A percentile compares a stretch with the other conserved stretches of the same genome.
Conservation (phyloP, 2,113 vertebrate species). For the Lagenorhynchus albirostris region DNA sequence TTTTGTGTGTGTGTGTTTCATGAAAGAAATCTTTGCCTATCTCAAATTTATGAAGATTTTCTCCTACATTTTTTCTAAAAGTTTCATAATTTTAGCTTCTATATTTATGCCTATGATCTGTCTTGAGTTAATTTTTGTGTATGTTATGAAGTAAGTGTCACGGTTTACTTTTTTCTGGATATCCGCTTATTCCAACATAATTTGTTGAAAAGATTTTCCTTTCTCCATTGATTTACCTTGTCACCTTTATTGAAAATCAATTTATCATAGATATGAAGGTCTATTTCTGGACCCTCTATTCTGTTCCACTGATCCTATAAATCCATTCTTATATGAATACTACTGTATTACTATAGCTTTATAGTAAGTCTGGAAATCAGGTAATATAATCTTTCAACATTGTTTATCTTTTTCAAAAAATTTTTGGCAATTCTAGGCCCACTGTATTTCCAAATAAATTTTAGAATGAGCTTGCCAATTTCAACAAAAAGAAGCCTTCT, state of each 20-base stretch:
- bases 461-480: background rate
- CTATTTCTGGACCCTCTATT: background rate
- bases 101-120: background rate
- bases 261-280: background rate
- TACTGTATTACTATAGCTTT: background rate
- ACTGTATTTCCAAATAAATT: constrained; percentile 4
- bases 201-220: background rate
- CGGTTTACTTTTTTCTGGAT: background rate
- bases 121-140: background rate
- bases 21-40: background rate
- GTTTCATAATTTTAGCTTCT: background rate
- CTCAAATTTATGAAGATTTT: background rate
- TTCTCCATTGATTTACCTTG: background rate
- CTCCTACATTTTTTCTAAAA: background rate
- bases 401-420: background rate
- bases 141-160: background rate
- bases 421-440: background rate
- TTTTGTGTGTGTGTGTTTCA: background rate
- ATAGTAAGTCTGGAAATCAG: background rate
- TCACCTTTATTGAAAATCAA: background rate
- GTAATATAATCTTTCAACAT: background rate
- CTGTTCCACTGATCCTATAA: background rate
- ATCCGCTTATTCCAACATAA: background rate
- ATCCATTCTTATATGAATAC: background rate
- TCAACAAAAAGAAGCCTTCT: background rate